phyloP scores from a whole-genome alignment of 2,113 vertebrate species.

The Ailurus styani region DNA sequence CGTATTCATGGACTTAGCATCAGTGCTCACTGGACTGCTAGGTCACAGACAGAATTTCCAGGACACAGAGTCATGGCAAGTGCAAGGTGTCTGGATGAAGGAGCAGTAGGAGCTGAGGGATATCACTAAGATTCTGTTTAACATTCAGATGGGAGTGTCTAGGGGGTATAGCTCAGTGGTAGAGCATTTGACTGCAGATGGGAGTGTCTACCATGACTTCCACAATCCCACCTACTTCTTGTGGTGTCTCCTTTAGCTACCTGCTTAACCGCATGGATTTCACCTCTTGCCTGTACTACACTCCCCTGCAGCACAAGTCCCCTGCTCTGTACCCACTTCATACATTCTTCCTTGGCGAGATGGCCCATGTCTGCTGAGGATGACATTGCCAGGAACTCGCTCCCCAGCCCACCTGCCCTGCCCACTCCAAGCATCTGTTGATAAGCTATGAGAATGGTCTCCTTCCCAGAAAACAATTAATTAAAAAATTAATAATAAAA shows the following conservation, averaged over 20 bases:
- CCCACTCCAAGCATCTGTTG: background rate
- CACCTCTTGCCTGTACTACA: slow-evolving; percentile 82
- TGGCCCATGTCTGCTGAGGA: slow-evolving; percentile 81
- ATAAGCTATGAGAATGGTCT: background rate
- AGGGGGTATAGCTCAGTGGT: too few species aligned
- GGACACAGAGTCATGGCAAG: slow-evolving; percentile 75
- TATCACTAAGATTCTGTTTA: slow-evolving; percentile 82
- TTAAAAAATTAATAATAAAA: background rate
- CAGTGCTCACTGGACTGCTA: slow-evolving; percentile 81
- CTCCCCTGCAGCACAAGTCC: slow-evolving; percentile 79
- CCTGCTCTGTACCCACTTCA: slow-evolving; percentile 78
- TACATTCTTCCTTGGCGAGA: slow-evolving; percentile 78
- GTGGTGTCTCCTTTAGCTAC: slow-evolving; percentile 82
- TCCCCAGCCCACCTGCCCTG: background rate
- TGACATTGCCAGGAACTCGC: background rate
- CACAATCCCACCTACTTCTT: slow-evolving; percentile 84
- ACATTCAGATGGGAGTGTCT: slow-evolving; percentile 85
- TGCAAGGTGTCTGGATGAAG: slow-evolving; percentile 82
- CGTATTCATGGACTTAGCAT: slow-evolving; percentile 84
- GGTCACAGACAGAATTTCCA: slow-evolving; percentile 85
- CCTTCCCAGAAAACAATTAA: background rate
- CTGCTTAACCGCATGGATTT: slow-evolving; percentile 81
- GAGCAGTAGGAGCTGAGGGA: slow-evolving; percentile 83
- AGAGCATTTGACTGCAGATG: too few species aligned
- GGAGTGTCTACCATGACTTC: slow-evolving; percentile 85